Conservation (phyloP, 2,797 vertebrate species). For the Crocidura indochinensis region DNA sequence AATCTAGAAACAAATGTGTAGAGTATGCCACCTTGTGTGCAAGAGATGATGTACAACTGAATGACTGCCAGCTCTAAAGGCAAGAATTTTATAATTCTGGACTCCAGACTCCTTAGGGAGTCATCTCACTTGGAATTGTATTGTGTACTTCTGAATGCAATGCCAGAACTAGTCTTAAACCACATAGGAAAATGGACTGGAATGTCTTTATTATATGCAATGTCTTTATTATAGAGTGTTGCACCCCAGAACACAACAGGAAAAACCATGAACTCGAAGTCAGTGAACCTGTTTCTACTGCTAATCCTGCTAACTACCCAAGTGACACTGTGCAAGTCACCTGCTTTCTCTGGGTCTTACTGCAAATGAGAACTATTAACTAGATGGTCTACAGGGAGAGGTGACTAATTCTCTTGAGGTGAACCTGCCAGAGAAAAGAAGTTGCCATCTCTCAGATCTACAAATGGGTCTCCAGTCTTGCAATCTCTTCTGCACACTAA, state of each 20-base stretch:
- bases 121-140: neutral
- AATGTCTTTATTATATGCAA: too few relatives aligned
- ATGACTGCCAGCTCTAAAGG: neutral
- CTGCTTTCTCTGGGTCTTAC: neutral
- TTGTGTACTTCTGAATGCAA: neutral
- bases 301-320: neutral
- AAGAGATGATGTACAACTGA: neutral
- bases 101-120: neutral
- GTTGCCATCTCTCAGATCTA: neutral
- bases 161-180: neutral
- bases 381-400: neutral
- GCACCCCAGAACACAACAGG: neutral
- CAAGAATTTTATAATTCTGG: neutral
- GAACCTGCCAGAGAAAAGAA: neutral
- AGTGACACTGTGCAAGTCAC: slow-evolving; percentile 3
- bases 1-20: neutral
- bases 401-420: neutral
- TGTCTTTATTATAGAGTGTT: neutral
- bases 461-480: neutral
- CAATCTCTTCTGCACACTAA: neutral
- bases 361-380: neutral
- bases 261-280: slow-evolving; percentile 21
- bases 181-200: neutral
- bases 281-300: neutral
- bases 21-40: slow-evolving; percentile 66